Evolutionary conservation across 2,888 invertebrate species (phyloP), one percentile per base, ranked within the genome.

Genomic region (Anodontia alba): DNA sequence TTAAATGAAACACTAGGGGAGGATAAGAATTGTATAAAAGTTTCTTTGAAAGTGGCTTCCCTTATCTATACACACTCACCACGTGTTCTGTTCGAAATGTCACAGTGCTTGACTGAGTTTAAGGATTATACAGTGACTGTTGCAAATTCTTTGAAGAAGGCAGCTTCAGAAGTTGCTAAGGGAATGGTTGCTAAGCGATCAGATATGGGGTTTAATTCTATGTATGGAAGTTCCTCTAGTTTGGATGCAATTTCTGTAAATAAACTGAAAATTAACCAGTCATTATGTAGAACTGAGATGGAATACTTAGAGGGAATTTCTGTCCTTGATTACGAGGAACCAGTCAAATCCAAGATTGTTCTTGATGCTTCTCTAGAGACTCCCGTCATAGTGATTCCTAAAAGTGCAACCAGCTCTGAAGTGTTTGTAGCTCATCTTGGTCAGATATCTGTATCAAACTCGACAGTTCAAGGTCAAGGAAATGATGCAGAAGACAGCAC

Each of bases 1-100:
- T 29, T 62, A n/a, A 62, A 66, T 26, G 46, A 73, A 17, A 73
- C 43, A 46, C 46, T 33, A n/a, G n/a, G 20, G 12, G 23, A 67
- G 26, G 78, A 77, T n/a, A 77, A 80, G 46, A 80, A 84, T 70
- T 68, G 83, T 66, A 83, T 81, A 0, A 81, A 74, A 36, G 83
- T 89, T 3, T 80, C 69, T 51, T 46, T 88, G 26, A 93, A 96
- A 91, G 97, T 98, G 96, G 98, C 98, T 0, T 97, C 98, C 49
- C 97, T 99, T 78, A 98, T 98, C 96, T 99, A 98, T 95, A 97
- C 97, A 3, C 99, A 99, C 95, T 98, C 98, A 73, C 97, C 98
- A 0, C 96, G 96, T 87, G 96, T 99, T 92, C 95, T 99, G 75
- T 96, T 96, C 43, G 98, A 98, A 94, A 95, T 99, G 81, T 96